Evolutionary conservation across 2,797 vertebrate species (phyloP).

Genomic region (Mionectes olivaceus): DNA sequence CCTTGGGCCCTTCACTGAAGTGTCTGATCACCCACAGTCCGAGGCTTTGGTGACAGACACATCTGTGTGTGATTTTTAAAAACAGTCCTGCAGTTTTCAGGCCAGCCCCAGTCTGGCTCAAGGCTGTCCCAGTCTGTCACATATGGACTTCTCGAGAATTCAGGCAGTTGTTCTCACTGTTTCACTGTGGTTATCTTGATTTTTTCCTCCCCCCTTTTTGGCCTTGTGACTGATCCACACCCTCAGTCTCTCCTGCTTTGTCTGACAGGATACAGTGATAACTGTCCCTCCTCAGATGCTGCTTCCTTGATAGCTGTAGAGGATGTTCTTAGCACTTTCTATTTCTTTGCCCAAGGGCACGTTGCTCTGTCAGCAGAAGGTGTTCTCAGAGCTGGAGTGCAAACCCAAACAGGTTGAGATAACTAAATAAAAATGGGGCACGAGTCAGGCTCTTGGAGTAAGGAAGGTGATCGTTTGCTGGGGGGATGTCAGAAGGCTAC

Average conservation of each 20-base stretch:
- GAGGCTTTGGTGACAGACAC: not conserved
- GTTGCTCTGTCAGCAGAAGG: too few relatives aligned
- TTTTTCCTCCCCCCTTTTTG: not conserved
- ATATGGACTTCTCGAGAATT: not conserved
- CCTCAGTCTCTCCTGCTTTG: not conserved
- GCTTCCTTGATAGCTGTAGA: too few relatives aligned
- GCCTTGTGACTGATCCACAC: not conserved
- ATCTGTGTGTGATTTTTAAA: not conserved
- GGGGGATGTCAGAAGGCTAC: too few relatives aligned
- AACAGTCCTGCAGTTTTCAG: not conserved
- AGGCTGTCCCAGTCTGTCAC: not conserved
- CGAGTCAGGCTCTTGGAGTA: too few relatives aligned
- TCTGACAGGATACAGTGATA: not conserved
- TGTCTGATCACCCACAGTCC: too few relatives aligned
- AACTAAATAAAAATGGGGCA: too few relatives aligned
- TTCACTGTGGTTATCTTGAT: not conserved
- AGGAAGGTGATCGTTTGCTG: too few relatives aligned
- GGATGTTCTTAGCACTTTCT: too few relatives aligned
- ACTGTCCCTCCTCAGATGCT: too few relatives aligned
- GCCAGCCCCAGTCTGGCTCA: not conserved
- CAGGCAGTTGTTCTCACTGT: not conserved
- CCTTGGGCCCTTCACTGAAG: not conserved
- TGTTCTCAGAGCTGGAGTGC: too few relatives aligned
- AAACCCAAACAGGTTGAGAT: too few relatives aligned
- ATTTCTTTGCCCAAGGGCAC: too few relatives aligned